Conservation (phyloP, 2,797 vertebrate species). For the Brachymystax lenok region DNA sequence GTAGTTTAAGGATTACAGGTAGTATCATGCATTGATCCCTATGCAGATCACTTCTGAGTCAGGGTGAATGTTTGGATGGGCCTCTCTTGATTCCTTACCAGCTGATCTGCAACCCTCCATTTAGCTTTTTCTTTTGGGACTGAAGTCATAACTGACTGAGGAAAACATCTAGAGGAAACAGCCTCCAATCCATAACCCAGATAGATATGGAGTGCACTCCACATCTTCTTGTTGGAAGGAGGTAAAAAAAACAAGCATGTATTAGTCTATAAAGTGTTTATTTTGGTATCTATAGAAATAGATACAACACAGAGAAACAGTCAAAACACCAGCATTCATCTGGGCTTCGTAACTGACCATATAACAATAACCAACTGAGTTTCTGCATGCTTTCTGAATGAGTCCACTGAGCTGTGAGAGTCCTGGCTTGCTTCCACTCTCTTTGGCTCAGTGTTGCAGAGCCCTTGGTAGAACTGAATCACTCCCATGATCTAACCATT, state of each 20-base stretch:
- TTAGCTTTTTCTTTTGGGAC: conserved; percentile 51
- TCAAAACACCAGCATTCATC: conserved; percentile 45
- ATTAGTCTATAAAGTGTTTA: background rate
- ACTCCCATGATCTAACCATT: background rate
- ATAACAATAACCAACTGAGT: conserved; percentile 40
- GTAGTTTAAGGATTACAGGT: conserved; percentile 52
- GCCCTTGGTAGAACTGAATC: background rate
- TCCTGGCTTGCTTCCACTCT: conserved; percentile 50
- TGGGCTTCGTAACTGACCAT: conserved; percentile 35
- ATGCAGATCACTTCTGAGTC: conserved; percentile 45
- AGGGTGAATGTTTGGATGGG: conserved; percentile 58
- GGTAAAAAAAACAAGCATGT: background rate
- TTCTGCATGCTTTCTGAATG: conserved; percentile 59
- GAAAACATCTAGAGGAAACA: background rate
- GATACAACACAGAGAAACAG: conserved; percentile 6
- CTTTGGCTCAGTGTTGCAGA: conserved; percentile 35
- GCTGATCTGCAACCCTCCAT: conserved; percentile 49
- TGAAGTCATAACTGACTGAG: conserved; percentile 24
- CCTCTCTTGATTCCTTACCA: conserved; percentile 61
- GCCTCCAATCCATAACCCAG: background rate
- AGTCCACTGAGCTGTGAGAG: conserved; percentile 49
- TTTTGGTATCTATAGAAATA: background rate
- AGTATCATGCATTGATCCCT: conserved; percentile 39
- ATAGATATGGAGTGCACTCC: background rate
- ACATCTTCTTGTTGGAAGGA: background rate